Evolutionary conservation across 2,113 vertebrate species (phyloP), one percentile per base, ranked within the genome.

Genomic region (Melanerpes aurifrons): DNA sequence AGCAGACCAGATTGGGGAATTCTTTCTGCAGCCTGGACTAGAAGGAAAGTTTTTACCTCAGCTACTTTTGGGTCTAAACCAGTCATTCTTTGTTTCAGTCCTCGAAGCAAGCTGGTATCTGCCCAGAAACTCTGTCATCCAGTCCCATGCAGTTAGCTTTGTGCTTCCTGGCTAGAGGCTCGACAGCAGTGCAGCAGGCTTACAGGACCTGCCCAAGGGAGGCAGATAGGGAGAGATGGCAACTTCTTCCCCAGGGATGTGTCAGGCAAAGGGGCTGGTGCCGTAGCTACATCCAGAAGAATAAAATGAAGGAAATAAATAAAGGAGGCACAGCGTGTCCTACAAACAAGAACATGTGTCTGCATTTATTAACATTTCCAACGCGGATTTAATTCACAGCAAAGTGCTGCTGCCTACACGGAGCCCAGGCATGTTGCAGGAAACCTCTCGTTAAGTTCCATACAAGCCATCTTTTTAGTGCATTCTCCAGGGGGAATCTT

Each of bases 351-450:
- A 98, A 98, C 98, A 98, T 97, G 97, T 98, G 97, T 97, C 96
- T 98, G 98, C 97, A 98, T 98, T 97, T 97, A 98, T 98, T 98
- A 98, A 98, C 97, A 98, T 97, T 98, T 98, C 95, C 97, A 97
- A 87, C 18, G n/a, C 83, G 18, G 91, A 89, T 97, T 98, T 97
- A 97, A 98, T 98, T 98, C 96, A 94, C 96, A 2, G 86, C 90
- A 89, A 96, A 85, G 73, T 45, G 83, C 91, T 94, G 14, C 97
- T 93, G 90, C 97, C 97, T 97, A 97, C 98, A 96, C 83, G 81
- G 21, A 96, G 89, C 94, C 90, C 37, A 8, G 69, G 86, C 93
- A 59, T 50, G 48, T 95, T 95, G 95, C 94, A 95, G 94, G 87
- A 97, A 97, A 96, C 95, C 96, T 97, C 95, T 98, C 31, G 90